A percentile compares a stretch with the other conserved stretches of the same genome.
Conservation (phyloP, 2,888 invertebrate genomes). For the Cecidostiba fungosa region DNA sequence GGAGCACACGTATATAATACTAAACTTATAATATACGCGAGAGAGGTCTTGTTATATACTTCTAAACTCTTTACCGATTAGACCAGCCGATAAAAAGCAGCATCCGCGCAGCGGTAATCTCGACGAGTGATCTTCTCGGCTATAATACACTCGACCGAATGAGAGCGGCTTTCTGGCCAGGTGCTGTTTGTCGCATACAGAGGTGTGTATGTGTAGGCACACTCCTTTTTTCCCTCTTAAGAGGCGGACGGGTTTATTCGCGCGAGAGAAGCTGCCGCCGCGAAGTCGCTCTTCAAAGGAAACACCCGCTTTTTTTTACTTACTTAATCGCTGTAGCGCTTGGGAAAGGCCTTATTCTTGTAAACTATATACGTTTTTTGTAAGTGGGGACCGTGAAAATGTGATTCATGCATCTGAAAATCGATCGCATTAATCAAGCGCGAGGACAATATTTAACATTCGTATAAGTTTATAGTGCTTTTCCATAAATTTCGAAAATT, state of each 20-base stretch:
- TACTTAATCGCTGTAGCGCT: no score
- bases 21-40: no score
- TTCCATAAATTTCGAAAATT: neutral
- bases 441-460: neutral
- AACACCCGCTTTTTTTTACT: neutral
- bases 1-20: no score
- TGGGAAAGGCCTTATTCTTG: no score
- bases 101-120: slow-evolving; percentile 12
- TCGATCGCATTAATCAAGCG: neutral
- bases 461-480: neutral
- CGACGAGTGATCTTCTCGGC: slow-evolving; percentile 23
- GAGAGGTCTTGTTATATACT: slow-evolving; percentile 9
- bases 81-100: slow-evolving; percentile 23
- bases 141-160: neutral
- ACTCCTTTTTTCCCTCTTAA: neutral
- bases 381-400: no score
- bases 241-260: slow-evolving; percentile 2
- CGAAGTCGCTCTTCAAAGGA: slow-evolving; percentile 15
- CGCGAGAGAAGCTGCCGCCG: neutral
- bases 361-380: no score
- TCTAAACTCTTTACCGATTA: slow-evolving; percentile 57
- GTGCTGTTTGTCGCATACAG: slow-evolving; percentile 10
- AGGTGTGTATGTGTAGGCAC: neutral
- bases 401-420: neutral
- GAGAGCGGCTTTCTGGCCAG: slow-evolving; percentile 11